phyloP scores from a whole-genome alignment of 2,113 vertebrate genomes.

The Corydoras sp. region DNA sequence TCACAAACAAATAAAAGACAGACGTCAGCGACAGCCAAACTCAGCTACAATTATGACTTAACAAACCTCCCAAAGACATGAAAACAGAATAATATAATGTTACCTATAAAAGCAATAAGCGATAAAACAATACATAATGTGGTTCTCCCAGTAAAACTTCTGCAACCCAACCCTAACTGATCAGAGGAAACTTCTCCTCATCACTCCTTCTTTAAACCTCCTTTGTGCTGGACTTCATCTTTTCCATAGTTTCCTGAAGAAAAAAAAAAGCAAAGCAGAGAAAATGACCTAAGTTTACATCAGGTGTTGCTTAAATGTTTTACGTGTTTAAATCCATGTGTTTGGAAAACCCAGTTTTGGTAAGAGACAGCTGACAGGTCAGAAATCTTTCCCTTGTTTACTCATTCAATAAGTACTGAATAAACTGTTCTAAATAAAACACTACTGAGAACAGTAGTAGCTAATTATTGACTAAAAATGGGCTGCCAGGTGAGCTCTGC shows the following conservation, averaged over 20 bases:
- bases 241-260: constrained; percentile 85
- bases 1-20: constrained; percentile 55
- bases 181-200: constrained; percentile 26
- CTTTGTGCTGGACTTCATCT: constrained; percentile 85
- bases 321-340: too few relatives aligned
- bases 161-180: constrained; percentile 33
- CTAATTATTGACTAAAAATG: too few relatives aligned
- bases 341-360: too few relatives aligned
- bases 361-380: too few relatives aligned
- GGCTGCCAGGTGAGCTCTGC: too few relatives aligned
- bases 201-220: constrained; percentile 70
- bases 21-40: constrained; percentile 44
- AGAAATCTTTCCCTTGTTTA: too few relatives aligned
- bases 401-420: too few relatives aligned
- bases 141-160: constrained; percentile 44
- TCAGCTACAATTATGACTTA: constrained; percentile 18
- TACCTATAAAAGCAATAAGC: constrained; percentile 43
- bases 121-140: constrained; percentile 36
- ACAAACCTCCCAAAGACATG: constrained; percentile 46
- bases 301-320: too few relatives aligned
- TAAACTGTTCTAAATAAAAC: too few relatives aligned
- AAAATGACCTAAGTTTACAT: background rate
- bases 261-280: too few relatives aligned
- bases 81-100: constrained; percentile 49
- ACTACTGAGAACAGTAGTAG: too few relatives aligned